Base-by-base conservation (phyloP, 2,113 vertebrate genomes). In the Etia nguti region DNA sequence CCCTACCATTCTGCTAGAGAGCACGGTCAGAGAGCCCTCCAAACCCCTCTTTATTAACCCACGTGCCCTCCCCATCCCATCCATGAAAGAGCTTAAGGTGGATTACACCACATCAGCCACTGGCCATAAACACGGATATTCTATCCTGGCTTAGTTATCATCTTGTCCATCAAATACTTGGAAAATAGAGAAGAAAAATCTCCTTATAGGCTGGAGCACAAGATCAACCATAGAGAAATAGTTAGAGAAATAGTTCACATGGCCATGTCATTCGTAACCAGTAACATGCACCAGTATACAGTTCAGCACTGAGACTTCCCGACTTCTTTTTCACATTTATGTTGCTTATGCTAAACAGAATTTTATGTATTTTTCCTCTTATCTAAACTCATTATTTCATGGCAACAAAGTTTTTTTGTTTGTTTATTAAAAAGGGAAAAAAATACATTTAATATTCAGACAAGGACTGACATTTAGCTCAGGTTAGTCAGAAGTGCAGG, bases 51-150 rank as follows among this genome's bases (percentile, higher is more conserved):
- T 57, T 52, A 56, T 75, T 54, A 56, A 65, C 48, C 24, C 57
- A 60, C 36, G 11, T 48, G 22, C 79, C 36, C 43, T 26, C 77
- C 84, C 81, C 59, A 29, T 60, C 80, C 83, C 73, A 70, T 70
- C 90, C 59, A 83, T 65, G 79, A 83, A 88, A 41, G 82, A 88
- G 92, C 92, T 95, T 95, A 95, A 87, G 82, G 62, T 92, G 93
- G 95, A 95, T 95, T 95, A 95, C 92, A 90, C 90, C 87, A 93
- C 91, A 93, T 88, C 93, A 86, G 79, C 80, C 84, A 80, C 52
- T 26, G 26, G 84, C 75, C 82, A 88, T 86, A 92, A 88, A 93
- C 88, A 91, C 59, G 80, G 86, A 90, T 94, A 94, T 93, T 88
- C 80, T 88, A 90, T 87, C 85, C 48, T 84, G 83, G 90, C 84